Conservation (phyloP, 1,140 invertebrate genomes). For the Oryctes rhinoceros region DNA sequence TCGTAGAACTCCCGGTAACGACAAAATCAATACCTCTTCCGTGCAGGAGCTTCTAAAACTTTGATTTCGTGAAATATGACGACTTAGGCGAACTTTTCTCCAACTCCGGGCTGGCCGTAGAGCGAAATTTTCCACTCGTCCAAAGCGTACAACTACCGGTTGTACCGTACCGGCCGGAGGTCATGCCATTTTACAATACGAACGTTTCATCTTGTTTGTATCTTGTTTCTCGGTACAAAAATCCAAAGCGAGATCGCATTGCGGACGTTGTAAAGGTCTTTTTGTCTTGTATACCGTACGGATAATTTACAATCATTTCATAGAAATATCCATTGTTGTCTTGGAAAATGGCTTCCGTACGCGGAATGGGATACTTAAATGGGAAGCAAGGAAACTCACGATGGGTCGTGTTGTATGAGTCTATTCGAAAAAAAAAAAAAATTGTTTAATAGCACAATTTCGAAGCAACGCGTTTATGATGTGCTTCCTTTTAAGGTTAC, state of each 20-base stretch:
- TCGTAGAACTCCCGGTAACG: neutral
- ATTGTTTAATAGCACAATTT: too few relatives aligned
- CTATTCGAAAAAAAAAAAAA: too few relatives aligned
- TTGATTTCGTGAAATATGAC: conserved; percentile 15
- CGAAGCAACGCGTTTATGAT: too few relatives aligned
- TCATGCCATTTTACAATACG: neutral
- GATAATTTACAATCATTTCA: neutral
- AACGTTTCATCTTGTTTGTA: neutral
- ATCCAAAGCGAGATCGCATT: neutral
- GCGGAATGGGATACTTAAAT: too few relatives aligned
- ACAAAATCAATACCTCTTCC: neutral
- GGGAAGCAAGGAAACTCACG: too few relatives aligned
- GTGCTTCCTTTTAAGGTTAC: too few relatives aligned
- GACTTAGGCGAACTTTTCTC: neutral
- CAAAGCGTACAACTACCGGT: neutral
- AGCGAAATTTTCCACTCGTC: neutral
- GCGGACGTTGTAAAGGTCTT: neutral
- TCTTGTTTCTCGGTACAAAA: neutral
- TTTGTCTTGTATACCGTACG: neutral
- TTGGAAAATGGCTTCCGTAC: too few relatives aligned
- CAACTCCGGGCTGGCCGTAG: neutral
- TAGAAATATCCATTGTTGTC: neutral
- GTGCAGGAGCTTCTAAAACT: neutral
- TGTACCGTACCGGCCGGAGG: neutral
- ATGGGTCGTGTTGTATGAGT: too few relatives aligned